Conservation (phyloP, 2,888 invertebrate species). For the Drosophila multiciliata region DNA sequence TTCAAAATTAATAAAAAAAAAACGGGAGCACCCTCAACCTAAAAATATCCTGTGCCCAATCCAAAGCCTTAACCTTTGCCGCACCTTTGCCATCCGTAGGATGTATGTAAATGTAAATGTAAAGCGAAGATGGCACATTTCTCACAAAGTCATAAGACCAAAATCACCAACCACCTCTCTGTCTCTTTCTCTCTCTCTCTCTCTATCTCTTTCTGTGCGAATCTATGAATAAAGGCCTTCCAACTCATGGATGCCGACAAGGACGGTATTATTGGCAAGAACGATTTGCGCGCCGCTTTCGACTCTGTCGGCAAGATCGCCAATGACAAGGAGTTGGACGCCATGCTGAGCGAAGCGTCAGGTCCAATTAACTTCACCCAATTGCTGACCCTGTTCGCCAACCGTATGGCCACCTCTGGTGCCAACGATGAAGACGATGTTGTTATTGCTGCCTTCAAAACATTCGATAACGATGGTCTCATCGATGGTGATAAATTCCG, state of each 20-base stretch:
- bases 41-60: conserved; percentile 21
- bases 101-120: conserved; percentile 11
- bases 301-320: conserved; percentile 96
- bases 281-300: conserved; percentile 95
- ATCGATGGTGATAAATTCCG: conserved; percentile 95
- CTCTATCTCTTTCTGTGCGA: conserved; percentile 38
- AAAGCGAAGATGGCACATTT: conserved; percentile 29
- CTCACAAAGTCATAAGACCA: conserved; percentile 65
- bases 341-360: conserved; percentile 94
- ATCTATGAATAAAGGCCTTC: conserved; percentile 90
- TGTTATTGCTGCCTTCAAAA: conserved; percentile 95
- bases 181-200: conserved; percentile 65
- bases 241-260: conserved; percentile 98
- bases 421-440: conserved; percentile 96
- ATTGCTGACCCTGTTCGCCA: conserved; percentile 95
- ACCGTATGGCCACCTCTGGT: conserved; percentile 95
- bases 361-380: conserved; percentile 98
- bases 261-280: conserved; percentile 95
- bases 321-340: conserved; percentile 95
- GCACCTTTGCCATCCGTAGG: conserved; percentile 18
- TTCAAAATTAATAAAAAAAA: not conserved
- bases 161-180: conserved; percentile 75
- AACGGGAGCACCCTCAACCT: conserved; percentile 14
- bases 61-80: conserved; percentile 30
- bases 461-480: conserved; percentile 95